Evolutionary conservation across 2,888 invertebrate species (phyloP).

Genomic region (Campopleginae sp.): DNA sequence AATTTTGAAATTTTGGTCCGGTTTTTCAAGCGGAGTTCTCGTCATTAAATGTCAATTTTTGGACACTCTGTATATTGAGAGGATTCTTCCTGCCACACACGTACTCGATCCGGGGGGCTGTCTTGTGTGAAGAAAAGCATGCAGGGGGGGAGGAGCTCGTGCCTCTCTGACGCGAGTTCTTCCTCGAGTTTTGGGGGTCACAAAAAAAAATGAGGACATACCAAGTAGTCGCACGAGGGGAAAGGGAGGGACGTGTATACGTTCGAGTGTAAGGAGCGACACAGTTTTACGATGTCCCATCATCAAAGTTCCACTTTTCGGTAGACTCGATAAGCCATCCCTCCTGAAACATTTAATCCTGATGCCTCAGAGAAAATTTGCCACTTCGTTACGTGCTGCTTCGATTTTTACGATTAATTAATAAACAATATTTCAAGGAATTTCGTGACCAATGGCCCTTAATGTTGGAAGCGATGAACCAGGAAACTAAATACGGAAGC

Average conservation of each 20-base stretch:
- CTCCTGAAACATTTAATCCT: conserved; percentile 70
- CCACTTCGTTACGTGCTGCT: conserved; percentile 1
- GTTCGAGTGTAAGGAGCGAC: conserved; percentile 58
- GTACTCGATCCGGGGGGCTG: conserved; percentile 55
- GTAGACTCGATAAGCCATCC: conserved; percentile 63
- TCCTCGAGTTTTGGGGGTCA: conserved; percentile 68
- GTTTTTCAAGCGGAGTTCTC: neutral
- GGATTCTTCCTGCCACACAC: conserved; percentile 36
- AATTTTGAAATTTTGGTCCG: neutral
- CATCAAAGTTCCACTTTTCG: conserved; percentile 74
- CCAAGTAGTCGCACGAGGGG: conserved; percentile 63
- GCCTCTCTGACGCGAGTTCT: conserved; percentile 33
- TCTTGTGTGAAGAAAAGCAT: conserved; percentile 78
- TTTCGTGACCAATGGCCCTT: too few species aligned
- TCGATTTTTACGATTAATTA: neutral
- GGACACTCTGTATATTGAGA: conserved; percentile 19
- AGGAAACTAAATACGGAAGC: neutral
- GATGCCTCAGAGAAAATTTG: conserved; percentile 71
- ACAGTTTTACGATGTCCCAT: conserved; percentile 26
- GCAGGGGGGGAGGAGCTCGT: conserved; percentile 57
- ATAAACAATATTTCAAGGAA: too few species aligned
- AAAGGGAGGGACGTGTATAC: conserved; percentile 9
- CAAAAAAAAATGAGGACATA: conserved; percentile 80
- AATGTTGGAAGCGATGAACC: neutral
- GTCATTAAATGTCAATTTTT: neutral